phyloP scores from a whole-genome alignment of 2,113 vertebrate genomes.

The Danionella cerebrum region DNA sequence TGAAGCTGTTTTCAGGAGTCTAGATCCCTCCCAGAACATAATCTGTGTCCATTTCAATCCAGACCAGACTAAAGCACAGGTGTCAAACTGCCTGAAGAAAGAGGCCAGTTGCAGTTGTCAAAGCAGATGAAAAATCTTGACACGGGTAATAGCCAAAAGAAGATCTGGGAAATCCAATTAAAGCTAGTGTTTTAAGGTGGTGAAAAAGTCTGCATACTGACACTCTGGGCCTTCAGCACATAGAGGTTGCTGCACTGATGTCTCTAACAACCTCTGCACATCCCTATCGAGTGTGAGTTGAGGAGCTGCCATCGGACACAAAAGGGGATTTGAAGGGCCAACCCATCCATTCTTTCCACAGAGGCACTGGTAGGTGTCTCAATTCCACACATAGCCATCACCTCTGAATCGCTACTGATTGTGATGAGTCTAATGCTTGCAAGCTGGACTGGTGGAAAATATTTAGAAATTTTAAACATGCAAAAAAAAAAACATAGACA shows the following conservation, averaged over 20 bases:
- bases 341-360: conserved; percentile 38
- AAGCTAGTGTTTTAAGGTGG: neutral
- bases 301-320: conserved; percentile 34
- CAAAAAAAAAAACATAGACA: too few relatives aligned
- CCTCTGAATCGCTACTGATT: neutral
- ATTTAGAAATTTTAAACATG: too few relatives aligned
- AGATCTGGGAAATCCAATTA: neutral
- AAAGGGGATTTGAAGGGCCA: neutral
- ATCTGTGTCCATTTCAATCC: too few relatives aligned
- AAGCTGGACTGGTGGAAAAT: neutral
- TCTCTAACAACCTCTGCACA: conserved; percentile 12
- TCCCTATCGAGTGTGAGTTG: conserved; percentile 38
- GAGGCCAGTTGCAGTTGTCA: too few relatives aligned
- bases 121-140: too few relatives aligned
- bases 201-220: neutral
- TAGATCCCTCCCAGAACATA: too few relatives aligned
- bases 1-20: too few relatives aligned
- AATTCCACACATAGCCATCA: conserved; percentile 7
- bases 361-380: neutral
- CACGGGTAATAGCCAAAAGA: neutral
- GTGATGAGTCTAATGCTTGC: conserved; percentile 31
- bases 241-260: conserved; percentile 7
- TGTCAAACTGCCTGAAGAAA: too few relatives aligned
- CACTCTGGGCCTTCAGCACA: conserved; percentile 3
- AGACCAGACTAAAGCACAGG: too few relatives aligned